Evolutionary conservation across 2,797 vertebrate species (phyloP), one percentile per base, ranked within the genome.

Genomic region (Erithacus rubecula): DNA sequence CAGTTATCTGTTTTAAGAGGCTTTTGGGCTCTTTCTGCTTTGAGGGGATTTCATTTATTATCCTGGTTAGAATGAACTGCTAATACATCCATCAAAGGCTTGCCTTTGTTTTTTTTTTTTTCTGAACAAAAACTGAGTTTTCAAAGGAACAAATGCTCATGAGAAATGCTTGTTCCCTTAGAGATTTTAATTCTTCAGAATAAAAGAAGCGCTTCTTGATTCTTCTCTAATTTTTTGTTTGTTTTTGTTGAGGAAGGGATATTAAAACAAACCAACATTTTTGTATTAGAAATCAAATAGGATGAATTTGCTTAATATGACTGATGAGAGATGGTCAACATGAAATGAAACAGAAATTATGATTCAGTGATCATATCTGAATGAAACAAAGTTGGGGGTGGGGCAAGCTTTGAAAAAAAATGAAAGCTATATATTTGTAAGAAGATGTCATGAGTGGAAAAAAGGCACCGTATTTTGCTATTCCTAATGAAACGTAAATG

Each of bases 201-300:
- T 67, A 55, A 91, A 89, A 88, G 63, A 81, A 49, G 2, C 14
- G 37, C 15, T 89, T 87, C 17, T 89, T 87, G 56, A 80, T 94
- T 92, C 60, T 77, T 87, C 51, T 87, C 82, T 87, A 93, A 37
- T 18, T 71, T 83, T 95, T 87, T 84, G 51, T 90, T 91, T 95
- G 67, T 76, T 92, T 96, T 84, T 41, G 21, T 46, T 89, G 70
- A 89, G 64, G 78, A 92, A 83, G 5, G 12, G 18, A 8, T 58
- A 71, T 75, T 90, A 81, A 87, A 95, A 63, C 37, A 90, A 84
- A 70, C 55, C 83, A 90, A 92, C 7, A 39, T 49, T 80, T 91
- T 91, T 68, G 39, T 80, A 2, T 80, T 64, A 77, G 23, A 90
- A 86, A 77, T 72, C 47, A 92, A 85, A 68, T 58, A 46, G 15